These are phyloP conservation scores for Telenomus remus DNA, from an alignment of 1,140 invertebrate genomes.

Conservation along the genomic window DNA sequence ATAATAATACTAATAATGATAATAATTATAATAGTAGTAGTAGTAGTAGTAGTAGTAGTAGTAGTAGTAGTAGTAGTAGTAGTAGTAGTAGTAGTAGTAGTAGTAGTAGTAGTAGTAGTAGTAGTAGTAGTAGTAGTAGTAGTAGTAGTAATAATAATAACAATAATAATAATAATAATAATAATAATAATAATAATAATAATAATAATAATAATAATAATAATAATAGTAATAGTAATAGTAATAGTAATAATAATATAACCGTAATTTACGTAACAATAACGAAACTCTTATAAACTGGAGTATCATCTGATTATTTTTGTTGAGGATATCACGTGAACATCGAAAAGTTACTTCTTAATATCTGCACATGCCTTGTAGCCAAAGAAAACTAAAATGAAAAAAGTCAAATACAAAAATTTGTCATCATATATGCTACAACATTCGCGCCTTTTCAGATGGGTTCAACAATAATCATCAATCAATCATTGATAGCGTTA, in stretches of 20 bases:
- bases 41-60: too few species aligned
- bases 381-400: conserved; percentile 29
- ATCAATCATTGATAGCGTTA: conserved; percentile 62
- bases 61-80: too few species aligned
- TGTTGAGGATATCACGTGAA: conserved; percentile 70
- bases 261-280: conserved; percentile 52
- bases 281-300: conserved; percentile 52
- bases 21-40: too few species aligned
- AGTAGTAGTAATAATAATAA: too few species aligned
- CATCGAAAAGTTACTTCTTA: conserved; percentile 32
- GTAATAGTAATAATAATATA: conserved; percentile 55
- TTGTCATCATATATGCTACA: conserved; percentile 32
- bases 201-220: conserved; percentile 51
- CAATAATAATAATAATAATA: too few species aligned
- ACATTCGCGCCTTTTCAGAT: conserved; percentile 40
- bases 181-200: conserved; percentile 35
- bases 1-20: too few species aligned
- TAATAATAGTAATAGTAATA: conserved; percentile 52
- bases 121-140: too few species aligned
- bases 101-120: too few species aligned
- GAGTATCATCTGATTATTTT: conserved; percentile 67
- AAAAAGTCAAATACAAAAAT: conserved; percentile 10
- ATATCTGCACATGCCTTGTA: conserved; percentile 49
- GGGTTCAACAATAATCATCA: conserved; percentile 59
- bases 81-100: too few species aligned